Percentiles rank a stretch among this genome's conserved stretches.
These are phyloP conservation scores for Euclidia mi DNA, from an alignment of 2,888 invertebrate species.

Conservation along the genomic window DNA sequence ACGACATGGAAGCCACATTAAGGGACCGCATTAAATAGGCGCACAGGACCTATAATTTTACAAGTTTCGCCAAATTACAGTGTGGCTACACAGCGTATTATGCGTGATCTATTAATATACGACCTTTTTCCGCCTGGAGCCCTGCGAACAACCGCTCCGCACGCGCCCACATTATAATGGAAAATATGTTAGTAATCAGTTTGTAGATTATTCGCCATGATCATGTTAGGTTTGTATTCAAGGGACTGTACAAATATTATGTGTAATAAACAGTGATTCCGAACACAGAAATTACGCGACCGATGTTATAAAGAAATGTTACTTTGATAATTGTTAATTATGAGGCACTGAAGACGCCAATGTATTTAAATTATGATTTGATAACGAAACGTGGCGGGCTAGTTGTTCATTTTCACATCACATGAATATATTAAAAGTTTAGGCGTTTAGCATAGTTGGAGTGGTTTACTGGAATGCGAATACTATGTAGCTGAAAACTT, in stretches of 20 bases:
- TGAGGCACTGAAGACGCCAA: too few species aligned
- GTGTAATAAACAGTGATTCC: not conserved
- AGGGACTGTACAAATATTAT: not conserved
- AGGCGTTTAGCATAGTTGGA: too few species aligned
- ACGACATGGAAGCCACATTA: constrained; percentile 48
- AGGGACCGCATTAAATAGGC: constrained; percentile 41
- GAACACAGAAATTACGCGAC: not conserved
- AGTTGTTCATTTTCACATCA: too few species aligned
- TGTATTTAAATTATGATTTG: too few species aligned
- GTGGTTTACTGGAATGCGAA: too few species aligned
- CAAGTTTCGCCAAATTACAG: constrained; percentile 42
- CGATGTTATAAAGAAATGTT: not conserved
- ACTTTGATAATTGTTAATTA: too few species aligned
- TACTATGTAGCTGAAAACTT: too few species aligned
- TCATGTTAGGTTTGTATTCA: not conserved
- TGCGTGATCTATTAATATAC: constrained; percentile 29
- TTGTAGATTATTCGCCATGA: constrained; percentile 1
- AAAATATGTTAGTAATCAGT: constrained; percentile 10
- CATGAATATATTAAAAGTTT: too few species aligned
- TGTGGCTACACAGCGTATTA: constrained; percentile 25
- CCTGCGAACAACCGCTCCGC: not conserved
- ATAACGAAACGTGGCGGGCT: too few species aligned
- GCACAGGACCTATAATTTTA: constrained; percentile 50
- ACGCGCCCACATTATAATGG: not conserved
- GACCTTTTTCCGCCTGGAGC: constrained; percentile 3